These are phyloP conservation scores for Buceros bicornis DNA, from an alignment of 2,797 vertebrate species.

Conservation along the genomic window DNA sequence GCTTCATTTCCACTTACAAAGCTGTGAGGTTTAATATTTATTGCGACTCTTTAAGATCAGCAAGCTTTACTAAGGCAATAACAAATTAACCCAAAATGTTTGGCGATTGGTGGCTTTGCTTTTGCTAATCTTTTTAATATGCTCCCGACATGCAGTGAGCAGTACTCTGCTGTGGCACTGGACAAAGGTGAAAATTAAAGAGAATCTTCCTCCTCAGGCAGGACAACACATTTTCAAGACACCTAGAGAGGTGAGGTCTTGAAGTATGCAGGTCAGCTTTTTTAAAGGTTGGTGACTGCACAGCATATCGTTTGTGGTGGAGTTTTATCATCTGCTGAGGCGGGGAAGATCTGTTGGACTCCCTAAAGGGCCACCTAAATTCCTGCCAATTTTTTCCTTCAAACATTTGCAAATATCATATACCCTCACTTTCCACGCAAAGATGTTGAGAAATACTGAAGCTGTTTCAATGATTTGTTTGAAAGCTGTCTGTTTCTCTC, in stretches of 20 bases:
- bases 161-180: neutral
- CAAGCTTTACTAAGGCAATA: neutral
- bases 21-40: neutral
- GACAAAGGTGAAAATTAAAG: neutral
- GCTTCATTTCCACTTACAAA: neutral
- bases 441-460: neutral
- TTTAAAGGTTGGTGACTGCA: neutral
- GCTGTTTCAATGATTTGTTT: neutral
- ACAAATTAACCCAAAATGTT: neutral
- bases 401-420: neutral
- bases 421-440: neutral
- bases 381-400: neutral
- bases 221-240: neutral
- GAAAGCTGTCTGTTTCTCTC: neutral
- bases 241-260: neutral
- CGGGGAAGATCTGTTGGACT: neutral
- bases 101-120: neutral
- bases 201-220: neutral
- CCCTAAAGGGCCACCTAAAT: neutral
- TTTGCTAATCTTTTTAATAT: neutral
- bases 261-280: neutral
- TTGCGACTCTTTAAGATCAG: neutral
- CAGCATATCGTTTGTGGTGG: accelerated
- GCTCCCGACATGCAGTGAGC: neutral
- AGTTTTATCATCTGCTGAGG: neutral